A percentile compares a stretch with the other conserved stretches of the same genome.
Evolutionary conservation across 1,140 invertebrate genomes (phyloP).

Genomic region (Drosophila tristis): DNA sequence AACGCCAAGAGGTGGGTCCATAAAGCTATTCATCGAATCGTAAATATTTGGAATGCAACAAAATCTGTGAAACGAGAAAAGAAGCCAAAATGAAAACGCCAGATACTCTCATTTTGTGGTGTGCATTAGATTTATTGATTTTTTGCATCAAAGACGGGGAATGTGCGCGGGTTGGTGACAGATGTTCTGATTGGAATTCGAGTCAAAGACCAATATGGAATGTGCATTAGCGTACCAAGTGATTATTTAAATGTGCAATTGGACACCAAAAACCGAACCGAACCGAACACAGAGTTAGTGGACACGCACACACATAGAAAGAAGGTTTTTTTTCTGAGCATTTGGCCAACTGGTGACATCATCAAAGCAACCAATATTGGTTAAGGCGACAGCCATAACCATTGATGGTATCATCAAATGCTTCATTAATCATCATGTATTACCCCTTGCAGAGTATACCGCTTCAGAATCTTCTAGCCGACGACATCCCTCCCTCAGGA

Average conservation of each 20-base stretch:
- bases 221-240: not conserved
- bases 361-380: constrained; percentile 62
- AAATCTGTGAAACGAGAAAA: too few species aligned
- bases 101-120: constrained; percentile 4
- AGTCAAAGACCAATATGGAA: too few species aligned
- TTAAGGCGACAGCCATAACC: constrained; percentile 6
- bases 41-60: not conserved
- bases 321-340: constrained; percentile 27
- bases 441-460: constrained; percentile 21
- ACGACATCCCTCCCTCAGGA: constrained; percentile 6
- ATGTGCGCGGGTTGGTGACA: constrained; percentile 6
- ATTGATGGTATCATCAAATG: too few species aligned
- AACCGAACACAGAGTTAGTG: not conserved
- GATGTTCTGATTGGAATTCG: constrained; percentile 15
- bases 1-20: constrained; percentile 50
- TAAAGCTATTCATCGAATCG: not conserved
- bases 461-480: constrained; percentile 4
- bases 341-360: constrained; percentile 74
- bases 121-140: constrained; percentile 37
- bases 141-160: constrained; percentile 24
- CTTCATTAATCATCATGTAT: constrained; percentile 22
- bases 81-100: not conserved
- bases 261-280: not conserved
- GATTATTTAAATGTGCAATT: constrained; percentile 20
- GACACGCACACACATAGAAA: constrained; percentile 10